A percentile compares a stretch with the other conserved stretches of the same genome.
These are phyloP conservation scores for Aldrovandia affinis DNA, from an alignment of 2,797 vertebrate genomes.

Conservation along the genomic window DNA sequence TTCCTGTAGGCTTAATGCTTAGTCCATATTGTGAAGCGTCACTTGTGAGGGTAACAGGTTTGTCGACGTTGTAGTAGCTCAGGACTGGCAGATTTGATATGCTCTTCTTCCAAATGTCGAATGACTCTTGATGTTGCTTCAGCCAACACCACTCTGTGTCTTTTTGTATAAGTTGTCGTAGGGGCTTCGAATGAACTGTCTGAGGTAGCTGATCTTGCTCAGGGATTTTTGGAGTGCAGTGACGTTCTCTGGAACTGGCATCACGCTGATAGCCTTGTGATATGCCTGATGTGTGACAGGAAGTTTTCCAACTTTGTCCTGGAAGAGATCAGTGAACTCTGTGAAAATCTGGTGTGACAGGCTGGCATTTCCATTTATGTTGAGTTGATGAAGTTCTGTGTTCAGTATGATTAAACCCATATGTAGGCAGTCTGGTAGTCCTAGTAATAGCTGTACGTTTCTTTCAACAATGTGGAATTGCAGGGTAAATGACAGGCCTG, in stretches of 20 bases:
- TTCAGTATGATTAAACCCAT: background rate
- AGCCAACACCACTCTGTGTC: constrained; percentile 9
- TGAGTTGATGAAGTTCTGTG: background rate
- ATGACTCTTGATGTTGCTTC: background rate
- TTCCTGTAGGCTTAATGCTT: constrained; percentile 29
- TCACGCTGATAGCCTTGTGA: constrained; percentile 17
- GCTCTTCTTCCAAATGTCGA: background rate
- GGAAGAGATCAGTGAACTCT: constrained; percentile 18
- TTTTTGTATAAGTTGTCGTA: background rate
- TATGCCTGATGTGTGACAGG: constrained; percentile 12
- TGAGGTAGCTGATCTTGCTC: too few relatives aligned
- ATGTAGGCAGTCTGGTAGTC: background rate
- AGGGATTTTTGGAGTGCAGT: too few relatives aligned
- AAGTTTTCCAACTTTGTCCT: constrained; percentile 8
- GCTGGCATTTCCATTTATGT: background rate
- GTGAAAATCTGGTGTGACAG: background rate
- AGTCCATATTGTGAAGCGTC: constrained; percentile 35
- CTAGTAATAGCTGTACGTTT: background rate
- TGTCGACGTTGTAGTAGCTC: background rate
- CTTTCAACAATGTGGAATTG: background rate
- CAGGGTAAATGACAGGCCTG: background rate
- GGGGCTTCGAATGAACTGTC: too few relatives aligned
- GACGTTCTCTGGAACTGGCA: background rate
- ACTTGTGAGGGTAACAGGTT: constrained; percentile 16
- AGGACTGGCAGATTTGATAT: background rate